Evolutionary conservation across 2,888 invertebrate species (phyloP).

Genomic region (Spatulosminthurus flaviceps): DNA sequence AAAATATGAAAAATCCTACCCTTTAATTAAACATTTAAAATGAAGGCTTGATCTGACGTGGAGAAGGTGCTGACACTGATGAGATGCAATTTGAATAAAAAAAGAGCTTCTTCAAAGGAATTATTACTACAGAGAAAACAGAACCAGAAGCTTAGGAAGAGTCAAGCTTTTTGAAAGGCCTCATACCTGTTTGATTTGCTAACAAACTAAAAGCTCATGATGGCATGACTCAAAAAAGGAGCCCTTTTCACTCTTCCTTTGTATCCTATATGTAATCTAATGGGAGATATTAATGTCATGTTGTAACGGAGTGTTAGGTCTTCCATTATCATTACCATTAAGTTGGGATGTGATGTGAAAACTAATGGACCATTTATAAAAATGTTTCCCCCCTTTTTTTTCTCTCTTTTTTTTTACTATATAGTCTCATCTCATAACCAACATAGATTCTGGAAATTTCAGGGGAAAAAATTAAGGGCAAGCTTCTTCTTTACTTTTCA

Average conservation of each 20-base stretch:
- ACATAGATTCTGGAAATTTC: background rate
- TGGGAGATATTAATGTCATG: conserved; percentile 25
- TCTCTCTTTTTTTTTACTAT: too few relatives aligned
- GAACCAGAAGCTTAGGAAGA: background rate
- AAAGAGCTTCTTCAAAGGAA: background rate
- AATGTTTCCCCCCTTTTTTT: background rate
- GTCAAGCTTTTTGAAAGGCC: background rate
- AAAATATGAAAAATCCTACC: background rate
- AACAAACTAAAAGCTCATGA: too few relatives aligned
- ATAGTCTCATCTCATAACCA: background rate
- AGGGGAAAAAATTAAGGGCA: background rate
- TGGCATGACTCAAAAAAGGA: background rate
- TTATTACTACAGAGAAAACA: too few relatives aligned
- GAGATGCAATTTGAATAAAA: background rate
- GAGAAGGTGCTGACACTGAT: background rate
- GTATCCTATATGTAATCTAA: background rate
- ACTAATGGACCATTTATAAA: conserved; percentile 11
- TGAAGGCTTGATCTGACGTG: background rate
- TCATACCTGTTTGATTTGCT: background rate
- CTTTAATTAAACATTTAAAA: background rate
- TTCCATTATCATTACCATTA: conserved; percentile 29
- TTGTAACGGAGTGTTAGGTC: conserved; percentile 21
- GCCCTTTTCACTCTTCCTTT: background rate
- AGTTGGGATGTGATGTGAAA: background rate
- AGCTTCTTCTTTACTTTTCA: background rate